Base-by-base conservation (phyloP, 2,888 invertebrate species). In the Dascillus cervinus region DNA sequence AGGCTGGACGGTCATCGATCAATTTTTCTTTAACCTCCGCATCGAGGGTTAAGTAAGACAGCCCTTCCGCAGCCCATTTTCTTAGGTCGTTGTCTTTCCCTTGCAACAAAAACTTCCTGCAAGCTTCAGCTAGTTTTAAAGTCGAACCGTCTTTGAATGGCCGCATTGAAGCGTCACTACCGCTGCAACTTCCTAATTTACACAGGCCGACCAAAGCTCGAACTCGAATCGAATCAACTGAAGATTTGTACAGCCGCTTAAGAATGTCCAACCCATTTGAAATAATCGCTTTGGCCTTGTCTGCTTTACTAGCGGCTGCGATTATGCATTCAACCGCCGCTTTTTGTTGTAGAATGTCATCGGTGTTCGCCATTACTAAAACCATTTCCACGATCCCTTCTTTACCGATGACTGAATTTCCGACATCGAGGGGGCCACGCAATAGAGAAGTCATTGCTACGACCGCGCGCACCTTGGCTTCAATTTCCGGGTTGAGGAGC, bases 11-110 rank as follows among this genome's bases (percentile, higher is more conserved):
- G 58, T 98, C 96, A 57, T 88, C 85, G 24, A 92, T 81, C 20
- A 99, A 65, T 60, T 91, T 92, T 60, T 98, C 97, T 61, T 98
- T 98, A 0, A 98, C 94, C 64, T 98, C 97, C 5, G 95, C 98
- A 69, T 99, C 97, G 33, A 98, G 71, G 1, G 96, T 94, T 3
- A 98, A 70, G 58, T 96, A 98, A 0, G 96, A 94, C 3, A 98
- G 71, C 1, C 96, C 96, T 69, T 97, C 96, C 4, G 91, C 88
- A 1, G 96, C 94, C 95, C 96, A 97, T 54, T 89, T 85, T 26
- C 90, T 74, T 59, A 94, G 80, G 55, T 94, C 92, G 44, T 78
- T 77, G 55, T 95, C 86, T 58, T 90, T 89, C 4, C 79, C 73
- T 62, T 91, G 91, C 1, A 90, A 73, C 26, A 96, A 66, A 60